These are phyloP conservation scores for Meles meles DNA, from an alignment of 2,113 vertebrate species.

Conservation along the genomic window DNA sequence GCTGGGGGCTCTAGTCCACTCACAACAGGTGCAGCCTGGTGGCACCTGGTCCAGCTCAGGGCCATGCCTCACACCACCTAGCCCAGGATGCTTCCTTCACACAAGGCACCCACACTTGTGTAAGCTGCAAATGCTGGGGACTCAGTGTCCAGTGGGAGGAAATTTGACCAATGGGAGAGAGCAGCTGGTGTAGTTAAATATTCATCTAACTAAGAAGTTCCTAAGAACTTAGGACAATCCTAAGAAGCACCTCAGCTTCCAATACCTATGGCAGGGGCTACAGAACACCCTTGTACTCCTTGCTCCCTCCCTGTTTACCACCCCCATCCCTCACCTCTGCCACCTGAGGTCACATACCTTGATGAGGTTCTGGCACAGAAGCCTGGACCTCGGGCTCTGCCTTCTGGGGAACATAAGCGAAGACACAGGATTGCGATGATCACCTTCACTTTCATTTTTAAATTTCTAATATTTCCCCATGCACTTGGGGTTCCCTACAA, in stretches of 20 bases:
- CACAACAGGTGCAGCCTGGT: neutral
- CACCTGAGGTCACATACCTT: neutral
- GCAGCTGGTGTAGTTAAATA: neutral
- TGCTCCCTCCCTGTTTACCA: neutral
- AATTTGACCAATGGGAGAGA: neutral
- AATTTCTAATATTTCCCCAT: neutral
- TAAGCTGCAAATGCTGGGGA: too few species aligned
- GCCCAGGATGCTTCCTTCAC: neutral
- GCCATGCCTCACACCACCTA: neutral
- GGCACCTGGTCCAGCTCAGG: too few species aligned
- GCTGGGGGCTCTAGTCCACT: neutral
- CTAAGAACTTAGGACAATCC: too few species aligned
- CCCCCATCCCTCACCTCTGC: neutral
- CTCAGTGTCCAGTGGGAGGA: too few species aligned
- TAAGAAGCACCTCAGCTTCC: neutral
- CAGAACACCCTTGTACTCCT: accelerated
- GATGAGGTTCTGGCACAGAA: neutral
- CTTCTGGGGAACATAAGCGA: neutral
- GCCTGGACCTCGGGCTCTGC: neutral
- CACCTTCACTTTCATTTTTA: neutral
- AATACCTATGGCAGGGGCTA: accelerated
- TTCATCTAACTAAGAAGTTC: too few species aligned
- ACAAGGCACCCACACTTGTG: neutral
- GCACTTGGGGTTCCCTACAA: neutral
- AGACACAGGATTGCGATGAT: neutral